phyloP scores from a whole-genome alignment of 2,113 vertebrate species.

The Nematolebias whitei region DNA sequence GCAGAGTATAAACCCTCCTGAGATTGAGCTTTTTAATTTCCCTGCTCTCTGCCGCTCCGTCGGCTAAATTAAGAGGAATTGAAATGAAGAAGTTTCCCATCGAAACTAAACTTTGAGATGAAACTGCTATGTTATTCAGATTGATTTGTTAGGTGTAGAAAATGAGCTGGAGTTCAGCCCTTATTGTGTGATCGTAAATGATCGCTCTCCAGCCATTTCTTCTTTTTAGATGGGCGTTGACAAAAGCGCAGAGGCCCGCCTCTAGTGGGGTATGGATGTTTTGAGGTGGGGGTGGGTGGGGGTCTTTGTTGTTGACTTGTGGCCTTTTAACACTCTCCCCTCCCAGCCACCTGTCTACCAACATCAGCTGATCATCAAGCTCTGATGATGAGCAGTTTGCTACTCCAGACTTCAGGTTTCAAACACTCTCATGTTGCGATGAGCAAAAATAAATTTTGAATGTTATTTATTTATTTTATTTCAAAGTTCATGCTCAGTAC shows the following conservation, averaged over 20 bases:
- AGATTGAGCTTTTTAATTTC: conserved; percentile 53
- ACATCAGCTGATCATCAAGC: conserved; percentile 44
- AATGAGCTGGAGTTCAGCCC: conserved; percentile 23
- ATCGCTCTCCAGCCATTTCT: conserved; percentile 43
- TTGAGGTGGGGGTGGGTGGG: not conserved
- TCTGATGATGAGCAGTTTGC: conserved; percentile 3
- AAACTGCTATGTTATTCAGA: conserved; percentile 25
- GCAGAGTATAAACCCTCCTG: conserved; percentile 34
- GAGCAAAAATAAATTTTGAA: conserved; percentile 9
- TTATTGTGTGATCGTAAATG: conserved; percentile 56
- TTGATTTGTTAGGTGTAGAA: conserved; percentile 21
- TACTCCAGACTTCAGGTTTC: conserved; percentile 2
- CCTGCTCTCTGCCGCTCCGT: conserved; percentile 10
- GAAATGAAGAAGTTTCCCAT: conserved; percentile 45
- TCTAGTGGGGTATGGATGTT: conserved; percentile 32
- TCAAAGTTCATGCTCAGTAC: too few species aligned
- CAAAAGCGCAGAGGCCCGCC: conserved; percentile 49
- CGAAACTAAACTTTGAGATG: conserved; percentile 24
- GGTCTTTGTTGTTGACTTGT: conserved; percentile 63
- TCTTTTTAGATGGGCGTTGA: conserved; percentile 51
- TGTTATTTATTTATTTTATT: too few species aligned
- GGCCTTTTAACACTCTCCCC: conserved; percentile 48
- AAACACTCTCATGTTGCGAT: not conserved
- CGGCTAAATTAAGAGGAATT: conserved; percentile 28
- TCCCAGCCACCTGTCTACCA: conserved; percentile 57